Conservation (phyloP, 2,888 invertebrate species). For the Melipona bicolor region DNA sequence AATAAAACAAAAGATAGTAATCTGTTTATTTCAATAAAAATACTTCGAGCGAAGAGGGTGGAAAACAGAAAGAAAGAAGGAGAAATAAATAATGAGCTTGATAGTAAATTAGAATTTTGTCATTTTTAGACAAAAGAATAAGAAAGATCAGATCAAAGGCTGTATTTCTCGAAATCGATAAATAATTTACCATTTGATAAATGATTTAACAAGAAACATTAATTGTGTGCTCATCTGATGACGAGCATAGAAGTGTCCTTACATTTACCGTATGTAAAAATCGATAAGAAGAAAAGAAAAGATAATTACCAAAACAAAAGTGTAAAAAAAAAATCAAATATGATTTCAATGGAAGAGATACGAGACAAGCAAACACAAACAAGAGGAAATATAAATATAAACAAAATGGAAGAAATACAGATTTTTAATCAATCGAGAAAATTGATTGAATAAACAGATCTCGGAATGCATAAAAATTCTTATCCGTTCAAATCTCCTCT, state of each 20-base stretch:
- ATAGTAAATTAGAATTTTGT: too few relatives aligned
- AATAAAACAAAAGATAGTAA: background rate
- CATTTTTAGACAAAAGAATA: too few relatives aligned
- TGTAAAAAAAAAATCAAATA: background rate
- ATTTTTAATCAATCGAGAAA: background rate
- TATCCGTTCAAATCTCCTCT: background rate
- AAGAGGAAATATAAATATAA: background rate
- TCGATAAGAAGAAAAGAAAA: background rate
- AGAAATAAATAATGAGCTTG: too few relatives aligned
- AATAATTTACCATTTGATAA: too few relatives aligned
- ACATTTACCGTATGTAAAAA: background rate
- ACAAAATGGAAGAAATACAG: background rate
- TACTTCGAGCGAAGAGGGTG: background rate
- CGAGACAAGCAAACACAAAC: background rate
- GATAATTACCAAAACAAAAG: background rate
- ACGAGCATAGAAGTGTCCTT: too few relatives aligned
- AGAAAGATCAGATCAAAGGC: too few relatives aligned
- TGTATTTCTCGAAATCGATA: too few relatives aligned
- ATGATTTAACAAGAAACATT: too few relatives aligned
- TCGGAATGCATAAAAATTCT: constrained; percentile 3
- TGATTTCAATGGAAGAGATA: background rate
- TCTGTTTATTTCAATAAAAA: background rate
- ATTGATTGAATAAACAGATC: constrained; percentile 7
- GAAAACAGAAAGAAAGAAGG: too few relatives aligned
- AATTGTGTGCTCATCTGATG: too few relatives aligned